Conservation (phyloP, 2,797 vertebrate genomes). For the Sebastes ruberrimus region DNA sequence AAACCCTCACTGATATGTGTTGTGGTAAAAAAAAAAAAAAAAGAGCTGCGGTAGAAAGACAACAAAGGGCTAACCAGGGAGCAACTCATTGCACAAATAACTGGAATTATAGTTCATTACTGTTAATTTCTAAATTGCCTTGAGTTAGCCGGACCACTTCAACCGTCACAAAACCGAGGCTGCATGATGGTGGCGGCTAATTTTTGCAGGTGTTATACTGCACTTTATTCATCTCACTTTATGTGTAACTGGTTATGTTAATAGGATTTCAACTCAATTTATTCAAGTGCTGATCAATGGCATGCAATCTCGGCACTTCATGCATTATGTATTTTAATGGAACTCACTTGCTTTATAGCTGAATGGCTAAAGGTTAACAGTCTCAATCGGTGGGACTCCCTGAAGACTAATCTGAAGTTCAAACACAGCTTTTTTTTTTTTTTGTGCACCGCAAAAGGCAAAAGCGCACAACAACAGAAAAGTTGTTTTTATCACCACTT, state of each 20-base stretch:
- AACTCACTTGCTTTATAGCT: conserved; percentile 89
- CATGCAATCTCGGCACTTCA: conserved; percentile 90
- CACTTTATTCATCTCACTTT: conserved; percentile 82
- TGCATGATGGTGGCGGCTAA: conserved; percentile 48
- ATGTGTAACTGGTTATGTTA: conserved; percentile 89
- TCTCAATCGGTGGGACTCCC: conserved; percentile 87
- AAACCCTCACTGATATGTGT: not conserved
- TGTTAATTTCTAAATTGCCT: conserved; percentile 58
- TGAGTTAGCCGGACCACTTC: conserved; percentile 45
- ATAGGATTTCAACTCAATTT: conserved; percentile 94
- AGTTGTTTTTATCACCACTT: conserved; percentile 76
- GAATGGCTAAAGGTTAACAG: conserved; percentile 92
- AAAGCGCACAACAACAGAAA: conserved; percentile 84
- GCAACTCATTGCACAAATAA: conserved; percentile 30
- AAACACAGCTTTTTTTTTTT: conserved; percentile 71
- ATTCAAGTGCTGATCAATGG: conserved; percentile 97
- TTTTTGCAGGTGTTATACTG: conserved; percentile 75
- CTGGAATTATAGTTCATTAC: conserved; percentile 54
- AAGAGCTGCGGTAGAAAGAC: conserved; percentile 1
- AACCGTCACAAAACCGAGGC: conserved; percentile 50
- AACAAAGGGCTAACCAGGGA: conserved; percentile 9
- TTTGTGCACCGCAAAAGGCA: conserved; percentile 67
- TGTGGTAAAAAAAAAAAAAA: not conserved
- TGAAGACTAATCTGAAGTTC: conserved; percentile 86
- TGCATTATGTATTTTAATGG: conserved; percentile 94